phyloP scores from a whole-genome alignment of 2,113 vertebrate species.

The Capricornis sumatraensis region DNA sequence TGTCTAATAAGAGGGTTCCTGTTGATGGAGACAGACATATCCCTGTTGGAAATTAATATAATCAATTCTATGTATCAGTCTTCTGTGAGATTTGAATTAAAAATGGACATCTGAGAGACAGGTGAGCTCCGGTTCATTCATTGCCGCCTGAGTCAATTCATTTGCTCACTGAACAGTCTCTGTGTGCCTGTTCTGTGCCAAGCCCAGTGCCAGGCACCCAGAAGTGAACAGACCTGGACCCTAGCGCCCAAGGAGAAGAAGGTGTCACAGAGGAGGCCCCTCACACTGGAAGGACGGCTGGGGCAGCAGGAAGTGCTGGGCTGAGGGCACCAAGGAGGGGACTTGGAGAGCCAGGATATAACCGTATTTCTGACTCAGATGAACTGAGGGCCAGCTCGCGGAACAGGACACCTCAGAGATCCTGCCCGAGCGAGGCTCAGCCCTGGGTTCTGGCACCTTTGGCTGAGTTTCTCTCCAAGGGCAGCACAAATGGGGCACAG shows the following conservation, averaged over 20 bases:
- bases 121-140: not conserved
- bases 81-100: not conserved
- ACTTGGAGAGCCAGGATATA: not conserved
- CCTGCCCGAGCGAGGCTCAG: not conserved
- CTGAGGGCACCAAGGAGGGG: not conserved
- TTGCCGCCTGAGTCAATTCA: not conserved
- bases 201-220: not conserved
- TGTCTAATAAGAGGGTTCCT: not conserved
- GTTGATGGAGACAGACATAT: not conserved
- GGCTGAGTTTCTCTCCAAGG: not conserved
- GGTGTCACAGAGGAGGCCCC: no score
- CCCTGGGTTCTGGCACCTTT: not conserved
- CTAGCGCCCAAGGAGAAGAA: rapidly evolving
- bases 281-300: not conserved
- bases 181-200: not conserved
- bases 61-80: not conserved
- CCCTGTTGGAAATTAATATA: not conserved
- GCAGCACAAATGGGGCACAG: not conserved
- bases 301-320: not conserved
- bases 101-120: not conserved
- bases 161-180: not conserved
- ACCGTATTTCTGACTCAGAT: not conserved
- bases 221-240: not conserved
- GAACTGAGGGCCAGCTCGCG: not conserved
- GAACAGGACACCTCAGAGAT: not conserved